These are phyloP conservation scores for Diuraphis noxia DNA, from an alignment of 1,140 invertebrate genomes.

Conservation along the genomic window DNA sequence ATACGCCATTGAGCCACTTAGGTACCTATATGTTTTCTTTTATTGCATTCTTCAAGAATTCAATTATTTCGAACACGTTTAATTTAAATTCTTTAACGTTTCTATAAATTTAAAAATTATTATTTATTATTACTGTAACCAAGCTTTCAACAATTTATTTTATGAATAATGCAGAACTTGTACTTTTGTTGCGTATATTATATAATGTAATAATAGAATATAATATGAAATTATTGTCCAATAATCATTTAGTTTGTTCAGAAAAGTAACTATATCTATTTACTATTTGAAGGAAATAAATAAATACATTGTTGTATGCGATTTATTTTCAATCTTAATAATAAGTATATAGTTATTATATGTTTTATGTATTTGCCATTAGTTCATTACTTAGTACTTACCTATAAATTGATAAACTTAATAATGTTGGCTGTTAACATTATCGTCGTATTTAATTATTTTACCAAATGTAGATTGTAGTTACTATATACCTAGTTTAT, in stretches of 20 bases:
- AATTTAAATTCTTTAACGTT: not conserved
- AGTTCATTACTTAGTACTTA: not conserved
- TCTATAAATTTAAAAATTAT: not conserved
- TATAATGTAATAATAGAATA: not conserved
- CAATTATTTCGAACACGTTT: conserved; percentile 3
- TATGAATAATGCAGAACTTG: conserved; percentile 27
- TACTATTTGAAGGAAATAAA: not conserved
- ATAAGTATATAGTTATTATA: not conserved
- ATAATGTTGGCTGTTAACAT: not conserved
- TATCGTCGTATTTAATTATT: not conserved
- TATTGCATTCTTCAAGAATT: conserved; percentile 12
- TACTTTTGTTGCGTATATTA: not conserved
- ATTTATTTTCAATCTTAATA: not conserved
- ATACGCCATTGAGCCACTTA: not conserved
- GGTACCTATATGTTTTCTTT: not conserved
- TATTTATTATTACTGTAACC: not conserved
- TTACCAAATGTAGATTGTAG: not conserved
- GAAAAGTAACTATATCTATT: not conserved
- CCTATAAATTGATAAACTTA: not conserved
- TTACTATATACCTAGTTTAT: too few relatives aligned
- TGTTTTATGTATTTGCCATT: too few relatives aligned
- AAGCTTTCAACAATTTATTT: not conserved
- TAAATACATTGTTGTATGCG: not conserved
- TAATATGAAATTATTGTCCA: not conserved
- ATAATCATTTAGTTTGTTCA: not conserved